phyloP scores from a whole-genome alignment of 1,140 invertebrate species.

The Contarinia nasturtii region DNA sequence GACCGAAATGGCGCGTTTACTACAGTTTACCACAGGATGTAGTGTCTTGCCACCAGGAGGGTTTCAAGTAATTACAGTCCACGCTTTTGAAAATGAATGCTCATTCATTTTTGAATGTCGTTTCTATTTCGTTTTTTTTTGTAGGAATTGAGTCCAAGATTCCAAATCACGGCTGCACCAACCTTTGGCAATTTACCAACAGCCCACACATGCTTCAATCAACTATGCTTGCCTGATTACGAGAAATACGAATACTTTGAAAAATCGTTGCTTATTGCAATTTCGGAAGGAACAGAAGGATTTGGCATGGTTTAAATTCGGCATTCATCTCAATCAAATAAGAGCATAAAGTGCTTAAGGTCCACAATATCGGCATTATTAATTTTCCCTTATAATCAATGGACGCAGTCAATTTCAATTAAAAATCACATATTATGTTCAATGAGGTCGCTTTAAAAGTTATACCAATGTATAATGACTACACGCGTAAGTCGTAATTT shows the following conservation, averaged over 20 bases:
- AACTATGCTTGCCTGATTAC: conserved; percentile 86
- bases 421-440: no score
- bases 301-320: conserved; percentile 70
- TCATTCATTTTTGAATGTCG: not conserved
- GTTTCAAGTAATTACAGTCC: conserved; percentile 29
- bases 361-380: no score
- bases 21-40: conserved; percentile 90
- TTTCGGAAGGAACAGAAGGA: conserved; percentile 88
- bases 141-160: conserved; percentile 68
- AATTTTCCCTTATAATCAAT: no score
- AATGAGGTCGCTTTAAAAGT: no score
- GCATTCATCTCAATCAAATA: not conserved
- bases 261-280: conserved; percentile 70
- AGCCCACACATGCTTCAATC: conserved; percentile 91
- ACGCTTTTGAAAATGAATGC: not conserved
- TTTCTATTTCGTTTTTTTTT: conserved; percentile 9
- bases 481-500: no score
- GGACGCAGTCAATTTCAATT: no score
- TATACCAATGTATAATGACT: no score
- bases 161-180: conserved; percentile 76
- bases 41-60: conserved; percentile 82
- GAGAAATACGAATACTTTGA: conserved; percentile 88
- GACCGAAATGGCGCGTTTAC: conserved; percentile 78
- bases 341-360: no score
- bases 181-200: conserved; percentile 80